A percentile compares a stretch with the other conserved stretches of the same genome.
phyloP scores from a whole-genome alignment of 2,113 vertebrate species.

The Cochlearius cochlearius region DNA sequence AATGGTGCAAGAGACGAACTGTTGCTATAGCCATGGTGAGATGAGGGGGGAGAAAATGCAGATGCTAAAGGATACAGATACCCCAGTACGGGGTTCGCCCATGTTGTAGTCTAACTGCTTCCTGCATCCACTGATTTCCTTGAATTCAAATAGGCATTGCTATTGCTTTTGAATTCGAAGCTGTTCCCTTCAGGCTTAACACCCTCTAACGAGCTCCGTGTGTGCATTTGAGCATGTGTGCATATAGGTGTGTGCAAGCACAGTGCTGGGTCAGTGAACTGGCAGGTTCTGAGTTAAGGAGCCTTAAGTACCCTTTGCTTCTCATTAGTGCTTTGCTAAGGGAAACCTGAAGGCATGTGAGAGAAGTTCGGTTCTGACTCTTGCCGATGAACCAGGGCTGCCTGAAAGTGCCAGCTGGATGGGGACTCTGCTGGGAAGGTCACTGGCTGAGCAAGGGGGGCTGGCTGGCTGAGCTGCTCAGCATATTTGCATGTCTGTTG shows the following conservation, averaged over 20 bases:
- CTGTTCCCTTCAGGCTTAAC: not conserved
- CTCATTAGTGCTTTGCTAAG: not conserved
- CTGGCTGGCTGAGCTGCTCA: not conserved
- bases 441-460: rapidly evolving
- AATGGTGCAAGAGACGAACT: not conserved
- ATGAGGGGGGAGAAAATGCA: not conserved
- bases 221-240: not conserved
- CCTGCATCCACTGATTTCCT: not conserved
- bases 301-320: not conserved
- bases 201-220: not conserved
- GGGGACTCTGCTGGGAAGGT: not conserved
- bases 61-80: not conserved
- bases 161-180: not conserved
- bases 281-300: not conserved
- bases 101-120: not conserved
- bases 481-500: not conserved
- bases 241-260: rapidly evolving
- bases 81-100: not conserved
- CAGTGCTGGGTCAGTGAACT: not conserved
- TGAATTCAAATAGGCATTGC: not conserved
- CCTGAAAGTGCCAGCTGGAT: not conserved
- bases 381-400: not conserved
- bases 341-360: not conserved
- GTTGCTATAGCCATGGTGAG: not conserved
- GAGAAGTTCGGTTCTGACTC: not conserved